Base-by-base conservation (phyloP, 1,140 invertebrate species). In the Halyomorpha halys region DNA sequence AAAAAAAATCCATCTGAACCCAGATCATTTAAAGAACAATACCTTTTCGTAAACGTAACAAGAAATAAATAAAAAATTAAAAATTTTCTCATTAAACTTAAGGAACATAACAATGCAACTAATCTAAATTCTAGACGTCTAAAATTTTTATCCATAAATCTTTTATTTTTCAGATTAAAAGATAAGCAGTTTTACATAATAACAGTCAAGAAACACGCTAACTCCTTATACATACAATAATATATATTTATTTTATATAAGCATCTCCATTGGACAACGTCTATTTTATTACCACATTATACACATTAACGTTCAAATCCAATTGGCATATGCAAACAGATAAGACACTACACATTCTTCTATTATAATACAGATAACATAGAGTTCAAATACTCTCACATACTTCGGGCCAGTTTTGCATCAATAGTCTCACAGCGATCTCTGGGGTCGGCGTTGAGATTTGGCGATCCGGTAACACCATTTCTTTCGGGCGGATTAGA, bases 1-100 rank as follows among this genome's bases (percentile, higher is more conserved):
- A 39, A 39, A 39, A 39, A 39, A 39, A 39, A 11, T 39, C 13
- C 34, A 39, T 11, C 11, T 13, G 5, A 39, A 39, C 34, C 34
- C 34, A 39, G 11, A 39, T 6, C 34, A 39, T 39, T 39, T 13
- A 39, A 6, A 39, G 21, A 59, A 59, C 54, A 34, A 27, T 59
- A 21, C 18, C 3, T 59, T 27, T 59, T 27, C 18, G 23, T 45
- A 47, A 25, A 62, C 25, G 16, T 30, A 61, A 64, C 39, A 64
- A 53, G 49, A 64, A 64, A 45, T 34, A 64, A 53, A 64, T 64
- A 30, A 64, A 53, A 64, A 59, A 21, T 53, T 44, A 54, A 64
- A 45, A 54, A 30, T 54, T 53, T 63, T 45, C 15, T 63, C 19
- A 16, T 44, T 59, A 51, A 64, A 56, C 51, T 64, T 64, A 64